A percentile compares a stretch with the other conserved stretches of the same genome.
phyloP scores from a whole-genome alignment of 2,888 invertebrate species.

The Cremastobaeus sp. region DNA sequence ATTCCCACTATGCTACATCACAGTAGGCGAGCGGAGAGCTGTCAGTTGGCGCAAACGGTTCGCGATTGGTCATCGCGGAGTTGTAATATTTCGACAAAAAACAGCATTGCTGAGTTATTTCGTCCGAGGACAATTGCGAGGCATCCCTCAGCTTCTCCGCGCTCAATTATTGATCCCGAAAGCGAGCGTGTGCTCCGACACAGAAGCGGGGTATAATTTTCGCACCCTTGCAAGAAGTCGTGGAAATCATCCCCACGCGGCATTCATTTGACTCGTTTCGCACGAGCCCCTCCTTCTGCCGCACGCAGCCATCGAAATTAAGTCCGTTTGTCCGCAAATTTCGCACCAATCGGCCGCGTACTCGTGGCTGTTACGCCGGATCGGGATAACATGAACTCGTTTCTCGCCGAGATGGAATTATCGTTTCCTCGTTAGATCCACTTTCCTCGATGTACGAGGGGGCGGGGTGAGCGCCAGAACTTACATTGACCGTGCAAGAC shows the following conservation, averaged over 20 bases:
- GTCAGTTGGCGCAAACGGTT: too few relatives aligned
- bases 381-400: constrained; percentile 61
- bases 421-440: constrained; percentile 64
- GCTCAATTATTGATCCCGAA: constrained; percentile 59
- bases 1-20: too few relatives aligned
- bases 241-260: constrained; percentile 52
- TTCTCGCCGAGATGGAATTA: constrained; percentile 62
- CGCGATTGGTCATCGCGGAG: too few relatives aligned
- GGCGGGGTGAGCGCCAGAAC: constrained; percentile 53
- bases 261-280: constrained; percentile 41
- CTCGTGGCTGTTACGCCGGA: constrained; percentile 36
- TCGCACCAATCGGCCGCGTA: constrained; percentile 67
- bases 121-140: constrained; percentile 52
- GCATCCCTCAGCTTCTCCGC: constrained; percentile 31
- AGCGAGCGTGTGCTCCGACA: constrained; percentile 56
- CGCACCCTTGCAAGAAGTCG: constrained; percentile 64
- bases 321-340: constrained; percentile 73
- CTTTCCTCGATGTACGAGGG: constrained; percentile 51
- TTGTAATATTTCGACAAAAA: too few relatives aligned
- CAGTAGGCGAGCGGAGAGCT: too few relatives aligned
- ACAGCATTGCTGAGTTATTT: neutral
- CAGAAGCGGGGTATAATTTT: constrained; percentile 70
- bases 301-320: constrained; percentile 69
- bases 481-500: constrained; percentile 61
- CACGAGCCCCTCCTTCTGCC: constrained; percentile 50